Conservation (phyloP, 2,888 invertebrate genomes). For the Synergus itoensis region DNA sequence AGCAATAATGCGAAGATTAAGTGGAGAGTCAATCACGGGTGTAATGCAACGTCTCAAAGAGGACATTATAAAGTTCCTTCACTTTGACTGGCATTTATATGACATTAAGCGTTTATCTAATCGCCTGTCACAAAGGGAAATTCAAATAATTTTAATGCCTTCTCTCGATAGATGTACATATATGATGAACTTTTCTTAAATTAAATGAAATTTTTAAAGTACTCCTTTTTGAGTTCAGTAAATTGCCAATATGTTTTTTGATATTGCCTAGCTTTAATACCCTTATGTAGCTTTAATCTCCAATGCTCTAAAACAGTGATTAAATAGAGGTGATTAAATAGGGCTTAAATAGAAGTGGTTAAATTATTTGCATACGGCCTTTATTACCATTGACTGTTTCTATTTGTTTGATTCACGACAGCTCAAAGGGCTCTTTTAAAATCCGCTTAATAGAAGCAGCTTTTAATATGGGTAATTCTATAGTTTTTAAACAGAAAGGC, state of each 20-base stretch:
- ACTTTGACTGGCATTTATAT: conserved; percentile 4
- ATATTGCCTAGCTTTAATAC: background rate
- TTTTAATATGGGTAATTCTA: background rate
- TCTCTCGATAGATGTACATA: too few relatives aligned
- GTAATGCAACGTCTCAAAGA: conserved; percentile 20
- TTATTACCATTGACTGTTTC: conserved; percentile 21
- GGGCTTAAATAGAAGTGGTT: background rate
- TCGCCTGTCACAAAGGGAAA: background rate
- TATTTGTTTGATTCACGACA: conserved; percentile 4
- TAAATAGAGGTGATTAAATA: conserved; percentile 25
- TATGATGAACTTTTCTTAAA: too few relatives aligned
- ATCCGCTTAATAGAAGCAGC: background rate
- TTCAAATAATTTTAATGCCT: background rate
- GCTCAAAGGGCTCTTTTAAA: background rate
- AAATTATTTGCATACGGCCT: conserved; percentile 15
- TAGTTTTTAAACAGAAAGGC: too few relatives aligned
- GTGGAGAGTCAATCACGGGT: conserved; percentile 23
- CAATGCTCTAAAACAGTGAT: background rate
- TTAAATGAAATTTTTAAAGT: too few relatives aligned
- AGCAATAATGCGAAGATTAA: conserved; percentile 31
- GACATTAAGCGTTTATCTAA: conserved; percentile 16
- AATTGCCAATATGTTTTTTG: background rate
- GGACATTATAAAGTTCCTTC: conserved; percentile 5
- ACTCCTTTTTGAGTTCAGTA: background rate
- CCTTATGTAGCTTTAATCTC: background rate